A percentile compares a stretch with the other conserved stretches of the same genome.
Evolutionary conservation across 2,888 invertebrate genomes (phyloP).

Genomic region (Slavum lentiscoides): DNA sequence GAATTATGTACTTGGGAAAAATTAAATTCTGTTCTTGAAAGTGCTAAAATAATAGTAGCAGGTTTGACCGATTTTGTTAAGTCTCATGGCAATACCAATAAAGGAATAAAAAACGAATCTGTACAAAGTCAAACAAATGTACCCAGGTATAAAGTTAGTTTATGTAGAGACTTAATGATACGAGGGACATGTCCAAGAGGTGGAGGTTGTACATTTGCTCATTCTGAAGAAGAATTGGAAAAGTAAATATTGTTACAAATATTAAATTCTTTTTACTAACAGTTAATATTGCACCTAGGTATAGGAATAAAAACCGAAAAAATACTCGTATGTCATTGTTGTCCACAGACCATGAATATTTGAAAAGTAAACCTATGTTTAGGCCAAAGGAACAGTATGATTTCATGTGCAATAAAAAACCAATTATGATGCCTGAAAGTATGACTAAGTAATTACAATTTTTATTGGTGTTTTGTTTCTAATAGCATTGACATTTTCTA

Average conservation of each 20-base stretch:
- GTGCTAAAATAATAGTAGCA: constrained; percentile 72
- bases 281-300: constrained; percentile 59
- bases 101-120: constrained; percentile 47
- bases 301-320: constrained; percentile 70
- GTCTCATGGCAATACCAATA: constrained; percentile 69
- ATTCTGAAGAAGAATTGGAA: constrained; percentile 87
- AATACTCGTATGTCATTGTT: constrained; percentile 57
- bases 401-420: constrained; percentile 39
- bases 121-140: constrained; percentile 43
- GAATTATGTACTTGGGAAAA: constrained; percentile 68
- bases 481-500: background rate
- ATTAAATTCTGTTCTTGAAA: constrained; percentile 70
- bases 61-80: constrained; percentile 78
- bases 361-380: constrained; percentile 39
- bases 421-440: constrained; percentile 46
- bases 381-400: constrained; percentile 48
- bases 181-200: constrained; percentile 84
- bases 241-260: constrained; percentile 63
- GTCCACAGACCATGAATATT: constrained; percentile 35
- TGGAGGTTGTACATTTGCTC: constrained; percentile 87
- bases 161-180: constrained; percentile 82
- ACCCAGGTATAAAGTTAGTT: constrained; percentile 59
- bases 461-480: constrained; percentile 7
- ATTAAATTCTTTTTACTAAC: background rate
- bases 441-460: background rate